These are phyloP conservation scores for Tipula lateralis DNA, from an alignment of 2,888 invertebrate species.

Conservation along the genomic window DNA sequence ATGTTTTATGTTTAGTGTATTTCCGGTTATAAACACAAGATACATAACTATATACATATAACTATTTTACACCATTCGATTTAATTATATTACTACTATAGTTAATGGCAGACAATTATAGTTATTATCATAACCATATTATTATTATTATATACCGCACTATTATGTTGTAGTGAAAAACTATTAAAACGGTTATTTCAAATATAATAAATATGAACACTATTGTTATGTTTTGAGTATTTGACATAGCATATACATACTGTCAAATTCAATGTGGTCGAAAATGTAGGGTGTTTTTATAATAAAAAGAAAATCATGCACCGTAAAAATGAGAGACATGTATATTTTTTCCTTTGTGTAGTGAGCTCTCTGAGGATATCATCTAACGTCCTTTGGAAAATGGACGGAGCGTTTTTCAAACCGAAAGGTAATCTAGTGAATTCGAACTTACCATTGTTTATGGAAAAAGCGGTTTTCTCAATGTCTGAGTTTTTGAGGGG, in stretches of 20 bases:
- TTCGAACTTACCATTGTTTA: no score
- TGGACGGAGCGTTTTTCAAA: no score
- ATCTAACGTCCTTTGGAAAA: no score
- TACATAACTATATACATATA: not conserved
- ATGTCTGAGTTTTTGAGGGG: no score
- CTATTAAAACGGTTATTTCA: not conserved
- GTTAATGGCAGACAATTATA: not conserved
- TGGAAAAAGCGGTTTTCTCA: no score
- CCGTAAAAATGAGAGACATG: not conserved
- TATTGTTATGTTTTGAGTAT: not conserved
- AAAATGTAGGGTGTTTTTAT: not conserved
- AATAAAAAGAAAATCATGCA: slow-evolving; percentile 1
- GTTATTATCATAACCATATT: not conserved
- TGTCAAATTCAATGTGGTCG: not conserved
- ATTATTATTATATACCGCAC: not conserved
- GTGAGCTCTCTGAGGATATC: no score
- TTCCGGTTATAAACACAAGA: not conserved
- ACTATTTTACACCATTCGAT: not conserved
- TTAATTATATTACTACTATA: not conserved
- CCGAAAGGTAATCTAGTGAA: no score
- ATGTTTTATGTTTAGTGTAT: not conserved
- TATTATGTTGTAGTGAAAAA: not conserved
- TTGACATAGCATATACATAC: no score
- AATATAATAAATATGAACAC: not conserved
- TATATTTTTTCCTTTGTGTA: not conserved